Evolutionary conservation across 2,113 vertebrate species (phyloP), one percentile per base, ranked within the genome.

Genomic region (Spea bombifrons): DNA sequence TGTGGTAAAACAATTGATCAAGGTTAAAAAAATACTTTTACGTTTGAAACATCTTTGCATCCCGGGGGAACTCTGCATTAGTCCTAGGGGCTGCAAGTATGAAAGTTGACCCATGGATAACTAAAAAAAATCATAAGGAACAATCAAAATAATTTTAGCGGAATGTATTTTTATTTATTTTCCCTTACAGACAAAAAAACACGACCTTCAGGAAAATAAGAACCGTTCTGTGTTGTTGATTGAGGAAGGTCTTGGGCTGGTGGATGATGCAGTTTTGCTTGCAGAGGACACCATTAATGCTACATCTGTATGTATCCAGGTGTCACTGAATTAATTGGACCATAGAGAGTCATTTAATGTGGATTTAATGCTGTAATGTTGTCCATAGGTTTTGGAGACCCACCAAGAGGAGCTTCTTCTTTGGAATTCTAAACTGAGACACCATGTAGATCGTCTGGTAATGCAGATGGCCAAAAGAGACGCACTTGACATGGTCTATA

Each of bases 361-460:
- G 49, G 5, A 46, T 81, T 30, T 0, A 66, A 70, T 65, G 8
- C n/a, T 70, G 46, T 2, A 65, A 49, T 78, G 17, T 49, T 86
- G 64, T 70, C 0, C 57, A 5, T 84, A 97, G 95, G 88, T 86
- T 8, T 69, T 94, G 74, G 95, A 96, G 68, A 64, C 43, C 57
- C 80, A 93, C 48, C 85, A 79, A 0, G 87, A 91, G 4, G 88
- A 88, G 50, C 84, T 97, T 44, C 85, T 93, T 7, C 79, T 92
- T 8, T 95, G 94, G 94, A 89, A 84, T 82, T 87, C 89, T 44
- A 90, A 92, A 75, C 80, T 99, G 84, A 90, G 93, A 71, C 90
- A 86, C 8, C 94, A 94, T 0, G 94, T 98, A 53, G 94, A 98
- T 46, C 61, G 84, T 8, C 86, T 98, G 82, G 94, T 99, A 55